Conservation (phyloP, 2,113 vertebrate genomes). For the Trematocara marginatum region DNA sequence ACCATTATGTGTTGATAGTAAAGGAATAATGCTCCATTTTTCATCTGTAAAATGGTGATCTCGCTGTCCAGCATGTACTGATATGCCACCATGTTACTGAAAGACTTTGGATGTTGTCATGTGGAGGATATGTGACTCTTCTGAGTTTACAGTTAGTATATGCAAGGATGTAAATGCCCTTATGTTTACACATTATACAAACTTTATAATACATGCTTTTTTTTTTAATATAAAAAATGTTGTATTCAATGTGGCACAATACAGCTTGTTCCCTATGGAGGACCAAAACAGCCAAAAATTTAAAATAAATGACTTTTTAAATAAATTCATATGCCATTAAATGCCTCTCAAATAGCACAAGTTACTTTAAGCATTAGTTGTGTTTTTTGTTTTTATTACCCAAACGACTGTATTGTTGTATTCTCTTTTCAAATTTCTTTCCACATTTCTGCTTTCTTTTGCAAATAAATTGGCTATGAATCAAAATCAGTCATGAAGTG, state of each 20-base stretch:
- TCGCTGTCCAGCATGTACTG: background rate
- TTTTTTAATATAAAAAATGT: conserved; percentile 1
- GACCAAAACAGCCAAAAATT: background rate
- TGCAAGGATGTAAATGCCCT: conserved; percentile 50
- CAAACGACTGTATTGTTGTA: background rate
- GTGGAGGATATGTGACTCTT: background rate
- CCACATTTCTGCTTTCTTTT: background rate
- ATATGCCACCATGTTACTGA: background rate
- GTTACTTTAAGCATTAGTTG: background rate
- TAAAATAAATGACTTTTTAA: background rate
- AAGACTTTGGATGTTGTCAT: background rate
- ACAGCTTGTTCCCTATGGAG: background rate
- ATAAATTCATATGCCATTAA: background rate
- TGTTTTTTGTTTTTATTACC: background rate
- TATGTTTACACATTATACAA: conserved; percentile 23
- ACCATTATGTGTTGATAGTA: conserved; percentile 10
- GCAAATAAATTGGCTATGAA: background rate
- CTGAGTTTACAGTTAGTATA: conserved; percentile 34
- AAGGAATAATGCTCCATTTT: conserved; percentile 13
- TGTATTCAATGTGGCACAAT: conserved; percentile 3
- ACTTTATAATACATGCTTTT: conserved; percentile 9
- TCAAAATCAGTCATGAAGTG: background rate
- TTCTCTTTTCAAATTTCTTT: background rate
- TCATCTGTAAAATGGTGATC: conserved; percentile 12
- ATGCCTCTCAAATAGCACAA: background rate